phyloP scores from a whole-genome alignment of 2,797 vertebrate species.

The Geotrypetes seraphini region DNA sequence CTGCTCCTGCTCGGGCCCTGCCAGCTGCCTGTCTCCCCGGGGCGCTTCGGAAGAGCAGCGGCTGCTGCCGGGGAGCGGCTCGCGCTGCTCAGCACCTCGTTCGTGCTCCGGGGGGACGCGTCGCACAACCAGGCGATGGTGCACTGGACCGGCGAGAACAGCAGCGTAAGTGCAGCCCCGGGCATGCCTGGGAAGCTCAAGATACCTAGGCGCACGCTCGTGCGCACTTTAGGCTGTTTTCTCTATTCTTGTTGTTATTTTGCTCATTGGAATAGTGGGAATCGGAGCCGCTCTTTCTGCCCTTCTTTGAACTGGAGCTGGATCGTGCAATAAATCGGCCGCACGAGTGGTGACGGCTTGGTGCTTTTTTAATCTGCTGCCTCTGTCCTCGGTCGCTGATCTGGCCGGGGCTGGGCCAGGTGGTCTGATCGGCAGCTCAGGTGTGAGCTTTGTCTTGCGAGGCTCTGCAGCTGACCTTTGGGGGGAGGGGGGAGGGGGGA shows the following conservation, averaged over 20 bases:
- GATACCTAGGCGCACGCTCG: too few species aligned
- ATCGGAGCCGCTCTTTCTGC: constrained; percentile 1
- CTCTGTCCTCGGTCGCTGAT: too few species aligned
- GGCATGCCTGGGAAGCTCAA: too few species aligned
- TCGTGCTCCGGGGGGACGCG: constrained; percentile 92
- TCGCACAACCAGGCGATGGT: constrained; percentile 98
- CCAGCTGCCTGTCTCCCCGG: background rate
- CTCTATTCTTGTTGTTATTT: too few species aligned
- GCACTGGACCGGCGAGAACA: constrained; percentile 98
- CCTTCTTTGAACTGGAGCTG: too few species aligned
- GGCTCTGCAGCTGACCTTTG: background rate
- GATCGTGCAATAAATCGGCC: too few species aligned
- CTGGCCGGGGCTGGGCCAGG: background rate
- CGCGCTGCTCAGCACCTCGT: constrained; percentile 84
- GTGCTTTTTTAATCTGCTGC: too few species aligned
- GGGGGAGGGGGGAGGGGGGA: background rate
- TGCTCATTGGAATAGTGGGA: too few species aligned
- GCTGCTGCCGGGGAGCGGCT: constrained; percentile 5
- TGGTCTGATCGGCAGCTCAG: background rate
- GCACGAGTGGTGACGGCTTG: too few species aligned
- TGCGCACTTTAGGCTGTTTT: too few species aligned
- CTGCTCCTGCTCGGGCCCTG: too few species aligned
- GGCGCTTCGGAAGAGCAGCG: background rate
- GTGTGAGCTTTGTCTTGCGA: too few species aligned
- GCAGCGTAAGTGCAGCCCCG: constrained; percentile 98